Evolutionary conservation across 2,888 invertebrate species (phyloP).

Genomic region (Eupithecia dodoneata): DNA sequence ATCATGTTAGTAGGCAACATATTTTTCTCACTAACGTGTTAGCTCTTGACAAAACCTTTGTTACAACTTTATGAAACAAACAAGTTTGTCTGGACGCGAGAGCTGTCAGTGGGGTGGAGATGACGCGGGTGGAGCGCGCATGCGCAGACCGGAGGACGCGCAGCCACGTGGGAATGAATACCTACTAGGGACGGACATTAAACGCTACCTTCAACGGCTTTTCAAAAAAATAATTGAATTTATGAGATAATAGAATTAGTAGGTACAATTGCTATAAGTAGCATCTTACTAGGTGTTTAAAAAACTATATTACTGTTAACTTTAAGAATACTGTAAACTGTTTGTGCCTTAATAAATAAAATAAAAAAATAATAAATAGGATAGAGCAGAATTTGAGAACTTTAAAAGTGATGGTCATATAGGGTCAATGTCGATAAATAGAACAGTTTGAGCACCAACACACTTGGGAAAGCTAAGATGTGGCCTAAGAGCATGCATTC

Average conservation of each 20-base stretch:
- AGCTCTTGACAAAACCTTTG: background rate
- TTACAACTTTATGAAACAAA: background rate
- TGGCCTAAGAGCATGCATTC: too few species aligned
- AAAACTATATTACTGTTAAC: too few species aligned
- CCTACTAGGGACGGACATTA: slow-evolving; percentile 24
- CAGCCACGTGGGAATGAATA: slow-evolving; percentile 44
- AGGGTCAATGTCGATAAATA: too few species aligned
- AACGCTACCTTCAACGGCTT: background rate
- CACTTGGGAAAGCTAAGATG: too few species aligned
- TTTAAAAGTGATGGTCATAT: background rate
- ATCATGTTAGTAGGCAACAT: too few species aligned
- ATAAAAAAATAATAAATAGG: too few species aligned
- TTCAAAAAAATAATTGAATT: background rate
- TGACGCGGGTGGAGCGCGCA: slow-evolving; percentile 51
- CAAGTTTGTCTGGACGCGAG: slow-evolving; percentile 47
- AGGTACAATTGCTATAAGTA: too few species aligned
- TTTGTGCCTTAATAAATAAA: too few species aligned
- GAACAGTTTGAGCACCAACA: too few species aligned
- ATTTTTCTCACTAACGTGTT: too few species aligned
- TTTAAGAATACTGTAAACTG: too few species aligned
- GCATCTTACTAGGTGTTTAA: too few species aligned
- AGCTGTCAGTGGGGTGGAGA: slow-evolving; percentile 44
- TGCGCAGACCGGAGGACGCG: slow-evolving; percentile 69
- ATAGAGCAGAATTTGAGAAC: background rate
- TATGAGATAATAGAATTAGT: background rate